Percentiles rank a stretch among this genome's conserved stretches.
Evolutionary conservation across 2,113 vertebrate genomes (phyloP).

Genomic region (Nerophis ophidion): DNA sequence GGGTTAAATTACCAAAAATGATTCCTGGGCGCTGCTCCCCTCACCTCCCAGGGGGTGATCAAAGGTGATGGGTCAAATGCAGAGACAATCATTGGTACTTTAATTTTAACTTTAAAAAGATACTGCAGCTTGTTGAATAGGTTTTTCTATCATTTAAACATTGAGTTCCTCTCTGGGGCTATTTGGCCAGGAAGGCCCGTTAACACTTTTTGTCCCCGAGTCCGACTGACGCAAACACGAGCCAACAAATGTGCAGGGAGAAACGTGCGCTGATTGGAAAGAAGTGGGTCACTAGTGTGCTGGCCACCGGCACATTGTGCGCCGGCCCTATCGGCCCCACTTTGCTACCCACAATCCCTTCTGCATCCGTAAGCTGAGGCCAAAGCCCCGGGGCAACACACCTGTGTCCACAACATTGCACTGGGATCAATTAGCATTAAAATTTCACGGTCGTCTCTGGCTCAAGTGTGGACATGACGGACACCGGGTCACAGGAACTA

Average conservation of each 20-base stretch:
- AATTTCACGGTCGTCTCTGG: slow-evolving; percentile 57
- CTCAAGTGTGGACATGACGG: slow-evolving; percentile 50
- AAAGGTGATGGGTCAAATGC: too few species aligned
- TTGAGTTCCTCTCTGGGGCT: slow-evolving; percentile 20
- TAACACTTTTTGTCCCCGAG: slow-evolving; percentile 10
- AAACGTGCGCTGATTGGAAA: slow-evolving; percentile 58
- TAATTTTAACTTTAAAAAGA: too few species aligned
- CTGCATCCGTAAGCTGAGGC: slow-evolving; percentile 50
- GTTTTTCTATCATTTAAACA: background rate
- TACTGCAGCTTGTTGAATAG: background rate
- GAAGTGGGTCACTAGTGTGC: slow-evolving; percentile 59
- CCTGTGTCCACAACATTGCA: slow-evolving; percentile 68
- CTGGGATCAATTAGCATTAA: slow-evolving; percentile 76
- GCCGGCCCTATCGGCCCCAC: slow-evolving; percentile 45
- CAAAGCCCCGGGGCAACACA: slow-evolving; percentile 63
- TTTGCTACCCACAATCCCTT: slow-evolving; percentile 50
- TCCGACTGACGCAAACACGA: slow-evolving; percentile 22
- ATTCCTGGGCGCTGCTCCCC: too few species aligned
- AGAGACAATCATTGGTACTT: too few species aligned
- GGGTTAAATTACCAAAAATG: too few species aligned
- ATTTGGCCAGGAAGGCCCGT: slow-evolving; percentile 23
- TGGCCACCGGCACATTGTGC: slow-evolving; percentile 42
- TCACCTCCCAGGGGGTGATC: too few species aligned
- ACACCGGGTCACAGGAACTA: slow-evolving; percentile 50
- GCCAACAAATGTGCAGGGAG: slow-evolving; percentile 26